A percentile compares a stretch with the other conserved stretches of the same genome.
These are phyloP conservation scores for Climacteris rufus DNA, from an alignment of 2,113 vertebrate species.

Conservation along the genomic window DNA sequence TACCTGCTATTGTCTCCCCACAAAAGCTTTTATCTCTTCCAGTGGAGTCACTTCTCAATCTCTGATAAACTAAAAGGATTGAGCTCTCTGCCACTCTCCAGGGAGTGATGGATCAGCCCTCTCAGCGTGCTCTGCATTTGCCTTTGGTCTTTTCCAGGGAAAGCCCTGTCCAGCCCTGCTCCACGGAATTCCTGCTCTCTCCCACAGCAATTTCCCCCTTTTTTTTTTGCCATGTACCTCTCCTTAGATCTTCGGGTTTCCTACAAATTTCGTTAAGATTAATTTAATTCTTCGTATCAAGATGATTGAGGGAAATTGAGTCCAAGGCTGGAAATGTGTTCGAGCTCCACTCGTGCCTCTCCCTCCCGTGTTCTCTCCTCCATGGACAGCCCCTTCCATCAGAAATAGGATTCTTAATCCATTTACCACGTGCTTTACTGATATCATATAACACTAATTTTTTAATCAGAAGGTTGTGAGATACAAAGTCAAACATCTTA, in stretches of 20 bases:
- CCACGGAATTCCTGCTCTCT: not conserved
- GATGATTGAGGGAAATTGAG: not conserved
- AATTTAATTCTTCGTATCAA: not conserved
- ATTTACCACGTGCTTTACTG: not conserved
- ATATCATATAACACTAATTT: conserved; percentile 22
- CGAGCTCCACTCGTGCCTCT: not conserved
- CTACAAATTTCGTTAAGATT: not conserved
- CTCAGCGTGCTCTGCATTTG: not conserved
- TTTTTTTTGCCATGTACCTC: not conserved
- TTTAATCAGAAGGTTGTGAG: conserved; percentile 41
- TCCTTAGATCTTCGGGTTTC: not conserved
- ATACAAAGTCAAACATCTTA: conserved; percentile 41
- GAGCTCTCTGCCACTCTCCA: not conserved
- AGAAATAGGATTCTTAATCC: not conserved
- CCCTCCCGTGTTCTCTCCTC: not conserved
- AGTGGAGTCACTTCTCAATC: not conserved
- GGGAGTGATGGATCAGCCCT: not conserved
- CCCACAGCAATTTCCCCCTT: not conserved
- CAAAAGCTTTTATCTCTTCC: conserved; percentile 14
- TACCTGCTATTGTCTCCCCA: not conserved
- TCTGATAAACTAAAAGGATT: not conserved
- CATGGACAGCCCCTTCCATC: not conserved
- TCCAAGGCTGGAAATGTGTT: not conserved
- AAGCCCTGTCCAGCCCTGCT: not conserved
- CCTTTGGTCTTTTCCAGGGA: not conserved